Conservation (phyloP, 2,888 invertebrate genomes). For the Disparrhopalites patrizii region DNA sequence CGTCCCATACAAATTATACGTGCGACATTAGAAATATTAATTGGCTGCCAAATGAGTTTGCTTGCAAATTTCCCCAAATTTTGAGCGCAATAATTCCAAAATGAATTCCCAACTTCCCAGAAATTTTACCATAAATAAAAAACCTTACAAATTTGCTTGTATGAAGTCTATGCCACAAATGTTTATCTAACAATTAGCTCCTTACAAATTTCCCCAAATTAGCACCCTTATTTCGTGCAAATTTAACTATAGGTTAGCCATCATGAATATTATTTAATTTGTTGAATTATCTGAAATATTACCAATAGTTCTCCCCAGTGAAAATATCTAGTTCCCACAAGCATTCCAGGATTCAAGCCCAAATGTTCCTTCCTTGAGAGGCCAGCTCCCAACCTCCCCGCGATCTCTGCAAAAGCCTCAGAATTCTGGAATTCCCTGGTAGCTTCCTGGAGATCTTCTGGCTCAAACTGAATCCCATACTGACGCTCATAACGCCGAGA, state of each 20-base stretch:
- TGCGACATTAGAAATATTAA: too few species aligned
- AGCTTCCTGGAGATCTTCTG: conserved; percentile 2
- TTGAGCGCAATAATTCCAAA: too few species aligned
- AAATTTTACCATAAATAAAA: too few species aligned
- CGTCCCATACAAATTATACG: too few species aligned
- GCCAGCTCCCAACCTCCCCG: not conserved
- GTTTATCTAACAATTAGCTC: not conserved
- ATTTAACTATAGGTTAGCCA: not conserved
- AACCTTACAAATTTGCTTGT: too few species aligned
- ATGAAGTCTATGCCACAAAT: too few species aligned
- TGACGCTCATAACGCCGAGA: conserved; percentile 22
- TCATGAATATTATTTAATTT: too few species aligned
- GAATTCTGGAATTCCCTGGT: conserved; percentile 7
- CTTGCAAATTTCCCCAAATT: too few species aligned
- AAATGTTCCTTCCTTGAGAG: too few species aligned
- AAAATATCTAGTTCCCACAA: conserved; percentile 22
- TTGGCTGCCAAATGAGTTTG: too few species aligned
- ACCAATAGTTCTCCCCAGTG: conserved; percentile 16
- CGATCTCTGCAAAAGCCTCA: conserved; percentile 7
- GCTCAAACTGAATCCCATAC: conserved; percentile 13
- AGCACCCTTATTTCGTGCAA: not conserved
- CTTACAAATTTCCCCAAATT: not conserved
- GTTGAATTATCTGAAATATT: too few species aligned
- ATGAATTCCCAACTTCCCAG: too few species aligned
- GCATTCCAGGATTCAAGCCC: conserved; percentile 12